These are phyloP conservation scores for Hypomecis atomaria DNA, from an alignment of 2,888 invertebrate genomes.

Conservation along the genomic window DNA sequence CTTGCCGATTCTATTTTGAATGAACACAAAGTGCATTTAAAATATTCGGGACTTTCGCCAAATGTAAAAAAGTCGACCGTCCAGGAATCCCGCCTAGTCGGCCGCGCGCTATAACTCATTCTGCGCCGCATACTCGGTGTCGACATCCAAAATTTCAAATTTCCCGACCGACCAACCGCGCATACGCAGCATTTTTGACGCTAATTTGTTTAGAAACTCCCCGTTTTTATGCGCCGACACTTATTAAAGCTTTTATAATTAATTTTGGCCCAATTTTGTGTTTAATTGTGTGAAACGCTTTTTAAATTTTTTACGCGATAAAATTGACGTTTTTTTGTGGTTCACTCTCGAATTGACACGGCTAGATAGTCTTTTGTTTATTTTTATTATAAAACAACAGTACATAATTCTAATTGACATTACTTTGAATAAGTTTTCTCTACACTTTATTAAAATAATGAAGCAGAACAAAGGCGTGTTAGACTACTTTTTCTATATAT, in stretches of 20 bases:
- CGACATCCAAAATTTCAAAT: slow-evolving; percentile 40
- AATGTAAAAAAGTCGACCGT: slow-evolving; percentile 17
- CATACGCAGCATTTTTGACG: slow-evolving; percentile 44
- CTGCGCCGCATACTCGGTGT: slow-evolving; percentile 36
- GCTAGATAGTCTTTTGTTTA: too few species aligned
- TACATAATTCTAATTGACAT: too few species aligned
- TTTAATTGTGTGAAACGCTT: slow-evolving; percentile 23
- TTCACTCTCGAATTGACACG: too few species aligned
- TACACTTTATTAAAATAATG: too few species aligned
- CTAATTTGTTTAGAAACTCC: slow-evolving; percentile 46
- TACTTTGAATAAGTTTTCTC: too few species aligned
- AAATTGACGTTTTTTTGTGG: too few species aligned
- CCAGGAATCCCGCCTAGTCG: slow-evolving; percentile 33
- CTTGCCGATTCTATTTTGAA: too few species aligned
- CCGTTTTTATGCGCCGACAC: slow-evolving; percentile 40
- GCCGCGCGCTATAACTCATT: slow-evolving; percentile 41
- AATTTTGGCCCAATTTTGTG: slow-evolving; percentile 12
- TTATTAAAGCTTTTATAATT: slow-evolving; percentile 34
- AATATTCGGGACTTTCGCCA: slow-evolving; percentile 27
- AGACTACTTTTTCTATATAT: too few species aligned
- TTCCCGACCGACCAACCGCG: slow-evolving; percentile 31
- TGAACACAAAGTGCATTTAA: slow-evolving; percentile 8
- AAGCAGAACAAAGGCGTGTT: too few species aligned
- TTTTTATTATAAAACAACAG: too few species aligned
- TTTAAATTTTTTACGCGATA: background rate